Base-by-base conservation (phyloP, 1,140 invertebrate species). In the Hycleus phaleratus region DNA sequence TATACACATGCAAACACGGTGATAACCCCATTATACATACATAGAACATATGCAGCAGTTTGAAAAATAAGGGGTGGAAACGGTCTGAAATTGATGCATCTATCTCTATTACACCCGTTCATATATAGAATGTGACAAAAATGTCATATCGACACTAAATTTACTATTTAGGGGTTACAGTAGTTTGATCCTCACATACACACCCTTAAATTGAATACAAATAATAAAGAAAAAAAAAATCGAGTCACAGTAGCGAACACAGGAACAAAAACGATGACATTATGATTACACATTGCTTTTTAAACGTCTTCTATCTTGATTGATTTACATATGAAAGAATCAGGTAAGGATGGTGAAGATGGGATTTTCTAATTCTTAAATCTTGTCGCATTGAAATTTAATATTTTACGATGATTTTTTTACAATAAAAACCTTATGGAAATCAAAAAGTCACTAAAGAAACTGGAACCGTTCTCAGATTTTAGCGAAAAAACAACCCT, bases 251-350 rank as follows among this genome's bases (percentile, higher is more conserved):
- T 32, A 32, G 4, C 32, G 32, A 32, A 32, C 4, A 32, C 4
- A 32, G 7, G 4, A 32, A 32, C 32, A 32, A 32, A 32, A 32
- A 32, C n/a, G 10, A 10, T 56, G 58, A 60, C 58, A 60, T 56
- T 56, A 60, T 60, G 55, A 52, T 60, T 56, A 60, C 58, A 60
- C 46, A 60, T 60, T 48, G 58, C 52, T 56, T 60, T 60, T 60
- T 60, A 60, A 60, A 60, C 49, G 45, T 55, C 46, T 32, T 32
- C 32, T 56, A 56, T 60, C 50, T 48, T 32, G 26, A 9, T 24
- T 49, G 38, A 60, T 60, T 60, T 60, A 52, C 58, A 60, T 60
- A 39, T 39, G 45, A 32, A 32, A 32, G 32, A 5, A 32, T 32
- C 32, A 32, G 32, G 32, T 32, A 32, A 4, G 18, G 18, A 32